A percentile compares a stretch with the other conserved stretches of the same genome.
Conservation (phyloP, 2,797 vertebrate genomes). For the Sus cebifrons region DNA sequence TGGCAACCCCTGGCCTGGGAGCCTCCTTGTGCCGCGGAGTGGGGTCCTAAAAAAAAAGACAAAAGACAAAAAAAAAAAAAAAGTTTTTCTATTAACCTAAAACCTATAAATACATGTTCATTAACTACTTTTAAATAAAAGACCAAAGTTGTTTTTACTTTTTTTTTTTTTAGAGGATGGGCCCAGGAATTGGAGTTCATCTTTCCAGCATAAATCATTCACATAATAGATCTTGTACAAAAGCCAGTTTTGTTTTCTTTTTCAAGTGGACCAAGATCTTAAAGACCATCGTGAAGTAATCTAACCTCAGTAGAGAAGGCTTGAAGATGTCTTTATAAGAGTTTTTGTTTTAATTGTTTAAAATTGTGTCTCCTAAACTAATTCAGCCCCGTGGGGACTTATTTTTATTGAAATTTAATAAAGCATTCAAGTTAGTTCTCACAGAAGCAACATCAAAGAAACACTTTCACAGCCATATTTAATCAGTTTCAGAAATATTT, state of each 20-base stretch:
- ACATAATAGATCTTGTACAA: not conserved
- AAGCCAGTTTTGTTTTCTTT: not conserved
- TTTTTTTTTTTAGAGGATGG: not conserved
- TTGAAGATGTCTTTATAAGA: not conserved
- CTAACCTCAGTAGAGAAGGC: not conserved
- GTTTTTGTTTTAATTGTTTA: not conserved
- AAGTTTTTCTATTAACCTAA: constrained; percentile 41
- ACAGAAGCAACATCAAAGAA: not conserved
- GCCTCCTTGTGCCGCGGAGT: too few species aligned
- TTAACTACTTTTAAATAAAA: not conserved
- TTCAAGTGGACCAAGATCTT: not conserved
- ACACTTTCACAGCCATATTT: not conserved
- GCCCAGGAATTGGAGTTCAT: not conserved
- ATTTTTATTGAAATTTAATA: not conserved
- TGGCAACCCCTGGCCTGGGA: too few species aligned
- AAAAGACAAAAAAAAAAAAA: not conserved
- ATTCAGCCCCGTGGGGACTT: not conserved
- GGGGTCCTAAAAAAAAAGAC: too few species aligned
- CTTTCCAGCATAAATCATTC: not conserved
- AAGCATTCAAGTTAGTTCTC: not conserved
- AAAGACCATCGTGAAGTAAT: not conserved
- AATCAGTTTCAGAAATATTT: not conserved
- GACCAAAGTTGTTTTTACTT: not conserved
- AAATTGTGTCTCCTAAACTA: not conserved
- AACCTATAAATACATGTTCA: not conserved